Conservation (phyloP, 2,113 vertebrate species). For the Ictalurus furcatus region DNA sequence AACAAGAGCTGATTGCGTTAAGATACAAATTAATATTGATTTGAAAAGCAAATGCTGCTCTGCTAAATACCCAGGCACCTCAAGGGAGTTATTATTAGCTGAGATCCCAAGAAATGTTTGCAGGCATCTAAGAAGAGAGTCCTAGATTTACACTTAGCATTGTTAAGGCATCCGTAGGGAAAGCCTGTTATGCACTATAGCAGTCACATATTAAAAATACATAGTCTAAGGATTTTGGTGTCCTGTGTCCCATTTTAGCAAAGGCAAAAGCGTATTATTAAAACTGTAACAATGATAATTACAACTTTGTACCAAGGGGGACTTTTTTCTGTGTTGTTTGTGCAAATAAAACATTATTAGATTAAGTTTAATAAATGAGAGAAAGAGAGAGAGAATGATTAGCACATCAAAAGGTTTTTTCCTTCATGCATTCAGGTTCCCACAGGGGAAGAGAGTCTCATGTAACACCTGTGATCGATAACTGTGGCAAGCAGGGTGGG, state of each 20-base stretch:
- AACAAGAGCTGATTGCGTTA: constrained; percentile 13
- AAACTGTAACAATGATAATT: constrained; percentile 29
- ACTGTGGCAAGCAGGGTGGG: neutral
- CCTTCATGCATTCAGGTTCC: constrained; percentile 4
- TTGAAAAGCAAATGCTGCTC: constrained; percentile 40
- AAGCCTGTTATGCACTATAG: neutral
- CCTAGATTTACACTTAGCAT: neutral
- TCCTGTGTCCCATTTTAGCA: neutral
- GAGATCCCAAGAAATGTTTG: constrained; percentile 7
- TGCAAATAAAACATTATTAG: constrained; percentile 43
- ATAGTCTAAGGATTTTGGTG: neutral
- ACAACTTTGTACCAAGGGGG: constrained; percentile 19
- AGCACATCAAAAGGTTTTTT: constrained; percentile 40
- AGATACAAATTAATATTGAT: constrained; percentile 44
- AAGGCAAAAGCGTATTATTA: constrained; percentile 15
- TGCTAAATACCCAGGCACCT: constrained; percentile 25
- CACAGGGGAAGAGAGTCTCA: neutral
- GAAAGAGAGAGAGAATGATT: neutral
- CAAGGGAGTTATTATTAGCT: constrained; percentile 40
- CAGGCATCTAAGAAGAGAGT: constrained; percentile 15
- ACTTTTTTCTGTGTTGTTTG: constrained; percentile 35
- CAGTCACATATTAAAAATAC: neutral
- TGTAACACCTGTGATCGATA: neutral
- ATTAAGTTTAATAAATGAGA: constrained; percentile 1
- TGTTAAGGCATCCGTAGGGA: neutral